A percentile compares a stretch with the other conserved stretches of the same genome.
Evolutionary conservation across 2,797 vertebrate species (phyloP).

Genomic region (Danio kyathit): DNA sequence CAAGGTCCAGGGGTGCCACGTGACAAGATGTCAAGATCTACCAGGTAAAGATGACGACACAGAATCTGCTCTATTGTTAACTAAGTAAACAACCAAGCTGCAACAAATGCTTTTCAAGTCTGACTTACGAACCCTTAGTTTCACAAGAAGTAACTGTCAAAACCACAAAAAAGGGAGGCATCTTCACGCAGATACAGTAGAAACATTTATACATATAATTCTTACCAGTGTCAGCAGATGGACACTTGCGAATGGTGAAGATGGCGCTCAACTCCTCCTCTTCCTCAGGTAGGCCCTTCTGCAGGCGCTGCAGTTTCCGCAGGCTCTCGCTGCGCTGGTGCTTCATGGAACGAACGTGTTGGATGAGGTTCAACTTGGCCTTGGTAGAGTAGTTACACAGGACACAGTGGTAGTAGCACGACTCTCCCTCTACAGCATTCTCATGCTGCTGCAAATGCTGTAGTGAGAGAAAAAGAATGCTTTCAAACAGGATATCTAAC

Average conservation of each 20-base stretch:
- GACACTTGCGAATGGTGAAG: slow-evolving; percentile 96
- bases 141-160: background rate
- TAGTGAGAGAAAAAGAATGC: slow-evolving; percentile 51
- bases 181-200: background rate
- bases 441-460: slow-evolving; percentile 99
- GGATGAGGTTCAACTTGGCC: slow-evolving; percentile 99
- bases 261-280: slow-evolving; percentile 95
- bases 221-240: slow-evolving; percentile 91
- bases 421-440: slow-evolving; percentile 91
- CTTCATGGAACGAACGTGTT: slow-evolving; percentile 99
- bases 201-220: background rate
- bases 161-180: background rate
- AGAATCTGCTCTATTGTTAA: slow-evolving; percentile 1
- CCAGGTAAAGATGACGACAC: background rate
- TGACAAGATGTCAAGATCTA: background rate
- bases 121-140: slow-evolving; percentile 16
- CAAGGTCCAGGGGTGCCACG: background rate
- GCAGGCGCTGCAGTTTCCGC: slow-evolving; percentile 95
- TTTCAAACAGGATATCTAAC: slow-evolving; percentile 74
- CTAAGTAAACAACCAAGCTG: background rate
- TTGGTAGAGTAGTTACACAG: slow-evolving; percentile 98
- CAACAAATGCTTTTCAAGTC: slow-evolving; percentile 16
- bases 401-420: slow-evolving; percentile 96
- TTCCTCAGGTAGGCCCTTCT: slow-evolving; percentile 95
- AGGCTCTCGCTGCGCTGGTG: slow-evolving; percentile 98